Percentiles rank a stretch among this genome's conserved stretches.
Evolutionary conservation across 1,140 invertebrate genomes (phyloP).

Genomic region (Tetramorium parvispinum): DNA sequence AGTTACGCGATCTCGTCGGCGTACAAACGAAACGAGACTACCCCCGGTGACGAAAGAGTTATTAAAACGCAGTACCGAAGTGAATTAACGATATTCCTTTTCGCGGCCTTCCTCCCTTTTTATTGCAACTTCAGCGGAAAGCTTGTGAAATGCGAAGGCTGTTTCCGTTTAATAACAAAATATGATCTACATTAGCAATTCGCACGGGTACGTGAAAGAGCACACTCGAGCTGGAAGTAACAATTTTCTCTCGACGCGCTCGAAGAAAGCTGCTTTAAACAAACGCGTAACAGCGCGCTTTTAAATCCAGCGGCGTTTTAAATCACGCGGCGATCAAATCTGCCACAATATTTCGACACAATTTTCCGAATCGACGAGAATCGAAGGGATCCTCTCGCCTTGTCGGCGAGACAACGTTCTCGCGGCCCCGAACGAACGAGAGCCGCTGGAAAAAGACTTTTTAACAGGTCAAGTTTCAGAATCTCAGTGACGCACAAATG

Average conservation of each 20-base stretch:
- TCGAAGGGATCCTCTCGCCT: constrained; percentile 2
- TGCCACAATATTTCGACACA: constrained; percentile 36
- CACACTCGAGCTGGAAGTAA: not conserved
- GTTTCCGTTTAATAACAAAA: constrained; percentile 14
- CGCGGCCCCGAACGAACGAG: constrained; percentile 57
- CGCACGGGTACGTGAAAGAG: not conserved
- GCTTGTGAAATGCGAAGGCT: not conserved
- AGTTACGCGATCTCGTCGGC: constrained; percentile 63
- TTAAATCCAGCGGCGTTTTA: not conserved
- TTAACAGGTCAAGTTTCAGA: constrained; percentile 80
- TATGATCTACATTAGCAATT: not conserved
- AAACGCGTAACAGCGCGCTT: not conserved
- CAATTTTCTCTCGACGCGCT: not conserved
- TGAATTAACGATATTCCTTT: constrained; percentile 62
- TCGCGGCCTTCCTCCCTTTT: constrained; percentile 41
- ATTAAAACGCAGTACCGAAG: constrained; percentile 61
- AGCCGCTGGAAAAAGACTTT: constrained; percentile 76
- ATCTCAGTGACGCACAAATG: constrained; percentile 77
- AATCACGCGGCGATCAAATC: not conserved
- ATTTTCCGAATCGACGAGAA: constrained; percentile 22
- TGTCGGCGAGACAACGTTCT: constrained; percentile 5
- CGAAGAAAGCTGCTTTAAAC: not conserved
- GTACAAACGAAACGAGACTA: constrained; percentile 63
- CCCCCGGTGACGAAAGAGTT: constrained; percentile 59
- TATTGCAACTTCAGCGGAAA: not conserved